These are phyloP conservation scores for Gallinago nigripennis DNA, from an alignment of 2,797 vertebrate species.

Conservation along the genomic window DNA sequence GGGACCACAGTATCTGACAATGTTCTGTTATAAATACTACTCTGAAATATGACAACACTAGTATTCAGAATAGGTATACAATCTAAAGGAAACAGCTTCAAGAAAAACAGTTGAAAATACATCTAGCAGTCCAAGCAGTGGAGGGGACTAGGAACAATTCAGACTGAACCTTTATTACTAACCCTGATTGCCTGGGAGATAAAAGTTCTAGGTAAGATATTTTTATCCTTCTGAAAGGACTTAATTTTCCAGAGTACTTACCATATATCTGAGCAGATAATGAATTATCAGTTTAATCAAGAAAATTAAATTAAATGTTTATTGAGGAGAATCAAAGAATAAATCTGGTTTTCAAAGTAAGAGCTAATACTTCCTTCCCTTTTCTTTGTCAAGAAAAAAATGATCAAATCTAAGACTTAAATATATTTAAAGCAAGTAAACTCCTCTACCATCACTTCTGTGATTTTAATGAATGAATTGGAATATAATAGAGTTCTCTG, in stretches of 20 bases:
- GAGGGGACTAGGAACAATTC: neutral
- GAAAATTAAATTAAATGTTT: neutral
- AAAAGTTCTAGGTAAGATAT: neutral
- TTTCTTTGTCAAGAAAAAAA: neutral
- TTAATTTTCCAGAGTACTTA: neutral
- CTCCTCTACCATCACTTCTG: neutral
- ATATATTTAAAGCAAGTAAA: neutral
- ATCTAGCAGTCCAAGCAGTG: too few species aligned
- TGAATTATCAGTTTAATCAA: neutral
- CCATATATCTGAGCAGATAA: neutral
- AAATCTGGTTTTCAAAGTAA: neutral
- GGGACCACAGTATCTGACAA: too few species aligned
- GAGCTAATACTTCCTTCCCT: neutral
- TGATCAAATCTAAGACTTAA: neutral
- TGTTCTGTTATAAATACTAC: too few species aligned
- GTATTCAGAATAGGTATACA: too few species aligned
- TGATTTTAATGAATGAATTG: neutral
- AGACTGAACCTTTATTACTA: neutral
- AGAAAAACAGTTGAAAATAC: too few species aligned
- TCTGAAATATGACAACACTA: too few species aligned
- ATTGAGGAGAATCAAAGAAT: neutral
- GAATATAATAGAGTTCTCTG: neutral
- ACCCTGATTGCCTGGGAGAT: neutral
- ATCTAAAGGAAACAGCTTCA: too few species aligned
- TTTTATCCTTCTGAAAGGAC: neutral